These are phyloP conservation scores for Stegodyphus dumicola DNA, from an alignment of 1,140 invertebrate species.

Conservation along the genomic window DNA sequence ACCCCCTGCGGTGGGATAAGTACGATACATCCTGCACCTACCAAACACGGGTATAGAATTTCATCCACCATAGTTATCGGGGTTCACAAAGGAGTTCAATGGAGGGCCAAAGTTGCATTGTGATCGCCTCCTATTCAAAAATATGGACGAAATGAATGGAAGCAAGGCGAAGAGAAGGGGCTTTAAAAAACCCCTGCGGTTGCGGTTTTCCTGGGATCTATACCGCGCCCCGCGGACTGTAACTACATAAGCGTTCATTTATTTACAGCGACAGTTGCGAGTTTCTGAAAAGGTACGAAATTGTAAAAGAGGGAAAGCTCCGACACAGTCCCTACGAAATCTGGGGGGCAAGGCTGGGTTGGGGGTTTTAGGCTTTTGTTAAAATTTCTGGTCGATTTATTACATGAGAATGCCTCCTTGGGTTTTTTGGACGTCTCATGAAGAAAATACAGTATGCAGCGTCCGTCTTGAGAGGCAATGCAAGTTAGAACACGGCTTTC, in stretches of 20 bases:
- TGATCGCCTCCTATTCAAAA: background rate
- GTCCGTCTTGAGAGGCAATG: too few species aligned
- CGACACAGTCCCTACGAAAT: background rate
- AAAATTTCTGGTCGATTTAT: slow-evolving; percentile 33
- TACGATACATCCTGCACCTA: background rate
- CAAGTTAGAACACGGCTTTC: too few species aligned
- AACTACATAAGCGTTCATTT: slow-evolving; percentile 20
- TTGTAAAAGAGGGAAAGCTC: background rate
- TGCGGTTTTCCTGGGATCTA: background rate
- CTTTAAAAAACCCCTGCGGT: background rate
- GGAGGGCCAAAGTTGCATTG: background rate
- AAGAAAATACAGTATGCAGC: too few species aligned
- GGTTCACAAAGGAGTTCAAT: background rate
- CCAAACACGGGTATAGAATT: slow-evolving; percentile 39
- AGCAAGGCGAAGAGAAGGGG: background rate
- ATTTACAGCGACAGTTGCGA: slow-evolving; percentile 48
- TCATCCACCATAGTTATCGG: slow-evolving; percentile 1
- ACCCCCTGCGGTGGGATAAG: background rate
- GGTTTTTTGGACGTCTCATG: background rate
- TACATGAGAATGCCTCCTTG: slow-evolving; percentile 21
- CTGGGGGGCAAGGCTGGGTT: background rate
- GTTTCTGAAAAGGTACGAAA: slow-evolving; percentile 21
- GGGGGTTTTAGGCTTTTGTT: background rate
- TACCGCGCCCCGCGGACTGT: background rate
- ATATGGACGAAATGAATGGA: background rate